phyloP scores from a whole-genome alignment of 2,888 invertebrate genomes.

The Nomada fabriciana region DNA sequence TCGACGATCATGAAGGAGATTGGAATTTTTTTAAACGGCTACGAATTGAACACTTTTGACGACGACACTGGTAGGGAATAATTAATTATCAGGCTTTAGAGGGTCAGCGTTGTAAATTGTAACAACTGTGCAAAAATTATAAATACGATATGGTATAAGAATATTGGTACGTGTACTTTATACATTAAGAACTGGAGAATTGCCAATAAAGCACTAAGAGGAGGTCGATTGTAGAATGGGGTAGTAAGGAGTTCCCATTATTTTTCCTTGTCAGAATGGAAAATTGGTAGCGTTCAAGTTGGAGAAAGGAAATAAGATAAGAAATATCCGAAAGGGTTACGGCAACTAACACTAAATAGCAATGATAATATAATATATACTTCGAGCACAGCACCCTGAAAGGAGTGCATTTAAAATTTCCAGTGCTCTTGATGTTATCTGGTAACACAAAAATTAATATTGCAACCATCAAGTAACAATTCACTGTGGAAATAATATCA shows the following conservation, averaged over 20 bases:
- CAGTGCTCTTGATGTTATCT: too few species aligned
- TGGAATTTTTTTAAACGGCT: neutral
- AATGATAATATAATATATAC: too few species aligned
- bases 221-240: slow-evolving; percentile 1
- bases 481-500: too few species aligned
- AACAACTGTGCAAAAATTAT: too few species aligned
- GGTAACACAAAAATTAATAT: too few species aligned
- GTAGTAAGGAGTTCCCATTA: neutral
- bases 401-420: too few species aligned
- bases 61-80: neutral
- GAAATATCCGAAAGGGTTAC: neutral
- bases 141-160: too few species aligned
- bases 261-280: neutral
- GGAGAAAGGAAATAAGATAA: neutral
- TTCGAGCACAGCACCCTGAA: too few species aligned
- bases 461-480: too few species aligned
- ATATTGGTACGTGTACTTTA: too few species aligned
- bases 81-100: neutral
- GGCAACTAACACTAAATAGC: neutral
- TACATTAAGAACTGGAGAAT: slow-evolving; percentile 19
- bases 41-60: neutral
- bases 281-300: neutral
- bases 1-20: neutral
- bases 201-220: slow-evolving; percentile 35
- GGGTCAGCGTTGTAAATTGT: too few species aligned